Base-by-base conservation (phyloP, 2,888 invertebrate species). In the Biston betularia region DNA sequence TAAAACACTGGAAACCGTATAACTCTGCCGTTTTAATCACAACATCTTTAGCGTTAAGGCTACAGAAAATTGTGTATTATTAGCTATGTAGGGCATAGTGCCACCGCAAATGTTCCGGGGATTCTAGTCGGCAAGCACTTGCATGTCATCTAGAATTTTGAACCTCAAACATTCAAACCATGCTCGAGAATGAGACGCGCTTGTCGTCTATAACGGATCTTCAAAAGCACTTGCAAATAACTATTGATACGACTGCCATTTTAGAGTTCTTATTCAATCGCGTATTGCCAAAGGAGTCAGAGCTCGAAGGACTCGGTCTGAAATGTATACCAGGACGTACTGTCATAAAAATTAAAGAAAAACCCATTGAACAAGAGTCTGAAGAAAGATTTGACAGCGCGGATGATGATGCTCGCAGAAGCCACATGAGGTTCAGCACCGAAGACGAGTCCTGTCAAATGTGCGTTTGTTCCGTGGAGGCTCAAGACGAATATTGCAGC, bases 281-380 rank as follows among this genome's bases (percentile, higher is more conserved):
- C 58, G 65, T 74, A 1, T 62, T 64, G 14, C 83, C 83, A 35
- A 83, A 77, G 40, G 10, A 54, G 0, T 71, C 81, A 1, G 76
- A 84, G 0, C 45, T 81, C 0, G 42, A 65, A 11, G 7, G 11
- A 0, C 57, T 69, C 7, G 73, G 74, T 8, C 71, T 87, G 0
- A 85, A 82, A 74, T 93, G 92, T 68, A 63, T 84, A 0, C 91
- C 92, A n/a, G 92, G 92, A 4, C 85, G 88, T 0, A 91, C 92
- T 0, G 63, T 82, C 0, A 81, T 92, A 0, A 84, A 74, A 59
- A 54, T 90, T 0, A 74, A 70, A 9, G 70, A 76, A 6, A 70
- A 63, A 44, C 1, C 38, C 0, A 11, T 34, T 0, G 10, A 62
- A 34, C 0, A 15, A 0, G 15, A 33, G 0, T 7, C 63, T 0